Evolutionary conservation across 2,797 vertebrate genomes (phyloP), one percentile per base, ranked within the genome.

Genomic region (Cirrhinus molitorella): DNA sequence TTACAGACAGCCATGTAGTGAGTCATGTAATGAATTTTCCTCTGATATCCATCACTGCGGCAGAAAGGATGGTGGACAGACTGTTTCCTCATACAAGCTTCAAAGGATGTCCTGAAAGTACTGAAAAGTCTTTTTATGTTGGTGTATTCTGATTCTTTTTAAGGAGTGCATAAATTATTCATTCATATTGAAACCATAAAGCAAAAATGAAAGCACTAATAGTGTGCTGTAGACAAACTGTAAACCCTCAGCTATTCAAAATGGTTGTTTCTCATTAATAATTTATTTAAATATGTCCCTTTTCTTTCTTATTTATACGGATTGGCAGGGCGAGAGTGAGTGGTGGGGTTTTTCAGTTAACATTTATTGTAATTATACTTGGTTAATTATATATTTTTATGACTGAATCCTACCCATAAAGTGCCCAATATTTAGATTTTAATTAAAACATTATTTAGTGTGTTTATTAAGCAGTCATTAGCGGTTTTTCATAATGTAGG

Each of bases 31-130:
- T 85, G 71, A 68, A 49, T 74, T 75, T 75, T 63, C 57, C 49
- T 68, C 43, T 40, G 65, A 83, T 84, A 80, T 71, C 43, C 47
- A 80, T 86, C 45, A 25, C 71, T 43, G 61, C 31, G 71, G 47
- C 37, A 78, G n/a, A 73, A 67, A 59, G 34, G 72, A 63, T 55
- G 66, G 34, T 59, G 11, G 25, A 37, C n/a, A 43, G 37, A 76
- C 12, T 5, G 10, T 14, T 79, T 72, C 21, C 57, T 79, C 45
- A 79, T 66, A 40, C 61, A 66, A 31, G 43, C 17, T 49, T 53
- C 5, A 28, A 51, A 21, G 23, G 17, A 68, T 68, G 16, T 51
- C 14, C 7, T 47, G 17, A 49, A 72, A 51, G 47, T 13, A 13
- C 4, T 21, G 70, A 49, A 51, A 51, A 31, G 4, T 68, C 5